A percentile compares a stretch with the other conserved stretches of the same genome.
phyloP scores from a whole-genome alignment of 2,113 vertebrate species.

The Oxygymnocypris stewartii region DNA sequence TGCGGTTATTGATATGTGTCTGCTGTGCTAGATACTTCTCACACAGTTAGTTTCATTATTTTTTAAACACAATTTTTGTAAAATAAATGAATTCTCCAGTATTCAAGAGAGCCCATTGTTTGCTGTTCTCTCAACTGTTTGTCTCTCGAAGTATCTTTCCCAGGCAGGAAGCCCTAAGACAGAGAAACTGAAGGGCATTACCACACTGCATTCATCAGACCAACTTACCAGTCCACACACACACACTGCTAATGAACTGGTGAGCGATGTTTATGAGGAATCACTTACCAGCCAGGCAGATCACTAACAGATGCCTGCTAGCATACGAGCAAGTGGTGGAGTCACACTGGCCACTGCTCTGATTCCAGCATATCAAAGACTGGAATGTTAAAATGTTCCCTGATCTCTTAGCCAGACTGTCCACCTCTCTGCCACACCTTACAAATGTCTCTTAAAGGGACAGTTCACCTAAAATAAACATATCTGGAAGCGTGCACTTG shows the following conservation, averaged over 20 bases:
- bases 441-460: constrained; percentile 7
- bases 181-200: constrained; percentile 46
- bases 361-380: constrained; percentile 43
- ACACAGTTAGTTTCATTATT: background rate
- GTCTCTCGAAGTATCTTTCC: constrained; percentile 23
- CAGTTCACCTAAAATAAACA: background rate
- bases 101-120: constrained; percentile 16
- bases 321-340: constrained; percentile 47
- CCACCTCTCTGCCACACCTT: constrained; percentile 19
- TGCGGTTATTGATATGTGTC: background rate
- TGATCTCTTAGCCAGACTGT: constrained; percentile 59
- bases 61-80: background rate
- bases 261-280: constrained; percentile 78
- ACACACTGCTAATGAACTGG: constrained; percentile 75
- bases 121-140: constrained; percentile 36
- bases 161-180: constrained; percentile 31
- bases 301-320: constrained; percentile 71
- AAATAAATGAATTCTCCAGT: background rate
- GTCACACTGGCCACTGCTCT: constrained; percentile 40
- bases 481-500: background rate
- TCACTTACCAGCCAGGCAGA: constrained; percentile 67
- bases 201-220: constrained; percentile 59
- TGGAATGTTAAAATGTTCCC: constrained; percentile 51
- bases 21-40: background rate
- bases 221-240: constrained; percentile 53